These are phyloP conservation scores for Drosophila kurseongensis DNA, from an alignment of 1,140 invertebrate species.

Conservation along the genomic window DNA sequence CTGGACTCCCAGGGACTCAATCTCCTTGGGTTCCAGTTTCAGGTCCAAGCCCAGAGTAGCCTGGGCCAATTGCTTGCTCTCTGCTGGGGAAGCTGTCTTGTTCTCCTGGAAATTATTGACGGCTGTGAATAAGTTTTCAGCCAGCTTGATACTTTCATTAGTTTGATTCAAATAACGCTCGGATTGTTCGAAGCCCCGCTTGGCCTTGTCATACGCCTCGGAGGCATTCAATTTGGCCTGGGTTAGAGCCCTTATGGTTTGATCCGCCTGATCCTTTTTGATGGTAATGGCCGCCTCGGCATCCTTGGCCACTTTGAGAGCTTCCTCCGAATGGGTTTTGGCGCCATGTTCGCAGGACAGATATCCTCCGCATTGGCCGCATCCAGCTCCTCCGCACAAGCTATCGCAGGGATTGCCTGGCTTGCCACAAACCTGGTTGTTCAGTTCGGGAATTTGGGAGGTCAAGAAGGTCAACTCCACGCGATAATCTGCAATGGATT, in stretches of 20 bases:
- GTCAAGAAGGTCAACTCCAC: constrained; percentile 89
- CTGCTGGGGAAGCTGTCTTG: constrained; percentile 91
- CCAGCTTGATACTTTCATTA: constrained; percentile 85
- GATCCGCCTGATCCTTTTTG: constrained; percentile 91
- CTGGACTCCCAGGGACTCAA: constrained; percentile 91
- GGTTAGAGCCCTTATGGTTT: constrained; percentile 86
- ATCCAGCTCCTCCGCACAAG: constrained; percentile 97
- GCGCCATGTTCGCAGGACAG: constrained; percentile 95
- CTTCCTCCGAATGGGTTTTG: constrained; percentile 93
- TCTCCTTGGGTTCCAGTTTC: constrained; percentile 93
- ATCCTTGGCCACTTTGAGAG: constrained; percentile 93
- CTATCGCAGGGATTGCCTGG: constrained; percentile 93
- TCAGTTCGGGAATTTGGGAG: constrained; percentile 92
- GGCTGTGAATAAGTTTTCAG: constrained; percentile 87
- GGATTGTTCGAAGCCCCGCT: constrained; percentile 85
- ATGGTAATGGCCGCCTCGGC: constrained; percentile 91
- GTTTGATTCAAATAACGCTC: constrained; percentile 85
- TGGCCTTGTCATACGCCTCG: constrained; percentile 85
- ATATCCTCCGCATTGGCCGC: constrained; percentile 93
- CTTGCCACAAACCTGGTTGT: constrained; percentile 95
- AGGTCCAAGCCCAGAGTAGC: constrained; percentile 89
- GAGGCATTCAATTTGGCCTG: constrained; percentile 86
- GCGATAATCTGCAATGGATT: constrained; percentile 88
- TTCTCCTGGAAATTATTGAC: constrained; percentile 91
- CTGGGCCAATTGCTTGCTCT: constrained; percentile 92